These are phyloP conservation scores for Macaria notata DNA, from an alignment of 2,888 invertebrate species.

Conservation along the genomic window DNA sequence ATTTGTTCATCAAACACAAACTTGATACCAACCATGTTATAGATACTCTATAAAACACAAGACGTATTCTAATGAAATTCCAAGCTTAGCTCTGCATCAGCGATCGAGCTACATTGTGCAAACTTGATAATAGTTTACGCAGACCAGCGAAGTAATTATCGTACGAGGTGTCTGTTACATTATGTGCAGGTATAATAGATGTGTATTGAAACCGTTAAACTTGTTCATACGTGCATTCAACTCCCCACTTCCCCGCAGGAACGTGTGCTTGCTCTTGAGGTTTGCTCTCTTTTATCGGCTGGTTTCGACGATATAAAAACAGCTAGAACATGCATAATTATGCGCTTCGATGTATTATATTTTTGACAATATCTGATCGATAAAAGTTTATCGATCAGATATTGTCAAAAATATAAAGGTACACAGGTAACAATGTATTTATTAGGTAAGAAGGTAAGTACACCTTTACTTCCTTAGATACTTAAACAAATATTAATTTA, in stretches of 20 bases:
- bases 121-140: background rate
- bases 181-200: too few species aligned
- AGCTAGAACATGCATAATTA: background rate
- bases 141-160: conserved; percentile 4
- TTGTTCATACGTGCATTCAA: conserved; percentile 11
- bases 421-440: too few species aligned
- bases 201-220: conserved; percentile 12
- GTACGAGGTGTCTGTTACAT: background rate
- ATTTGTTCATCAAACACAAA: too few species aligned
- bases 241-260: background rate
- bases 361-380: background rate
- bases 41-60: too few species aligned
- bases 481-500: too few species aligned
- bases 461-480: too few species aligned
- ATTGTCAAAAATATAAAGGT: too few species aligned
- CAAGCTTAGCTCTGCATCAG: conserved; percentile 7
- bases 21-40: too few species aligned
- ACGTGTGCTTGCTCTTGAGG: too few species aligned
- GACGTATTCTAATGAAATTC: conserved; percentile 16
- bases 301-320: conserved; percentile 4
- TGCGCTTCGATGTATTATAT: background rate
- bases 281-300: conserved; percentile 10
- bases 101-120: conserved; percentile 1
- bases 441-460: too few species aligned
- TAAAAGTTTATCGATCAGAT: too few species aligned